phyloP scores from a whole-genome alignment of 37 sponge, comb jelly and placozoan genomes.

The Cladorhizidae sp. region DNA sequence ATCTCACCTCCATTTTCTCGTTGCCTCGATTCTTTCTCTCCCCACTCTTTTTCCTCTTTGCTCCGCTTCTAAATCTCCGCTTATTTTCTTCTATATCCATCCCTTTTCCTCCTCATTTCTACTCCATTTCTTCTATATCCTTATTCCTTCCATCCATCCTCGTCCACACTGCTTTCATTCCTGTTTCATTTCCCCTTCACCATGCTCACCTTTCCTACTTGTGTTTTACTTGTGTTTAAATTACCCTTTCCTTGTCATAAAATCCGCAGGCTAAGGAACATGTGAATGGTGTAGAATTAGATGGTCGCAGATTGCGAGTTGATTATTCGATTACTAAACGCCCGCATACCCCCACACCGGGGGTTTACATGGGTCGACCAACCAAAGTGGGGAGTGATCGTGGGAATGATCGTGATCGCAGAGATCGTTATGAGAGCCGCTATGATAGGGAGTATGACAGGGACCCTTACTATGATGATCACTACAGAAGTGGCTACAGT shows the following conservation, averaged over 20 bases:
- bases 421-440: slow-evolving; percentile 4
- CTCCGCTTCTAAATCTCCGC: no score
- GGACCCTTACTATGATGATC: slow-evolving; percentile 13
- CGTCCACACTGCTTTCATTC: no score
- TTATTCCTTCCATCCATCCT: no score
- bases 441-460: neutral
- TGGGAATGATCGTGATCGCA: neutral
- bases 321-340: slow-evolving; percentile 98
- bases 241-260: neutral
- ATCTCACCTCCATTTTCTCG: no score
- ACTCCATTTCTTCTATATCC: no score
- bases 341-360: slow-evolving; percentile 97
- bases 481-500: neutral
- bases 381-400: slow-evolving; percentile 18
- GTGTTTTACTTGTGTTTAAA: no score
- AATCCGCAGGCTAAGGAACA: slow-evolving; percentile 81
- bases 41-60: no score
- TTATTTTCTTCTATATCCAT: no score
- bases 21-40: no score
- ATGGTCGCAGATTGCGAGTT: slow-evolving; percentile 90
- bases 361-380: slow-evolving; percentile 95
- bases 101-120: no score
- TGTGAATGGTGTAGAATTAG: slow-evolving; percentile 92
- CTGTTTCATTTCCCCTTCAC: no score
- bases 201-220: no score